Base-by-base conservation (phyloP, 1,140 invertebrate species). In the Tetramorium parvispinum region DNA sequence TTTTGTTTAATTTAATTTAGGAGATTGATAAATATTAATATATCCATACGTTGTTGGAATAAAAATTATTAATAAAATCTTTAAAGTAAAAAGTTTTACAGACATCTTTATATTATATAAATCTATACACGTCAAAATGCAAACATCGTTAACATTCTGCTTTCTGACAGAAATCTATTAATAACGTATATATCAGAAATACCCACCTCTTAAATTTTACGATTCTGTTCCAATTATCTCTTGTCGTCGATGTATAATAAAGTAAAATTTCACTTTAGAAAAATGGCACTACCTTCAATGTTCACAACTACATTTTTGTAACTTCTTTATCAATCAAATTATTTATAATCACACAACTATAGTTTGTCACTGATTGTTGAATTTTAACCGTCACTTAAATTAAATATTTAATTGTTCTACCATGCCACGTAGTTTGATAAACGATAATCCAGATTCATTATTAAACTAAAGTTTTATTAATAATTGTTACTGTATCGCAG, bases 151-250 rank as follows among this genome's bases (percentile, higher is more conserved):
- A n/a, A 66, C 51, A 3, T 27, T 65, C 7, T 49, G 7, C 7
- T 21, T 53, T 46, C 6, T 65, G 11, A n/a, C 6, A 40, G 66
- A 66, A 49, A 78, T 65, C 13, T 79, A 2, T n/a, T 53, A 55
- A 82, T 73, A 73, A 79, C 13, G 10, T 18, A 13, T 43, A 18
- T 59, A 7, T 46, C n/a, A 40, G 53, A 82, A 83, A 61, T 75
- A 59, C 68, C 75, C n/a, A 27, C 79, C 79, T 82, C 8, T 66
- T 10, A 16, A 40, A 53, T 1, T 46, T 65, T n/a, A 78, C n/a
- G 43, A 24, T 59, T 53, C 10, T 10, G 27, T 16, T 32, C 16
- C 4, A 53, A 53, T 68, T 53, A 51, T 68, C 10, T 40, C 18
- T 32, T 53, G 2, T 10, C n/a, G 65, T 11, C 7, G 21, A 27